Evolutionary conservation across 2,888 invertebrate species (phyloP).

Genomic region (Dione vanillae): DNA sequence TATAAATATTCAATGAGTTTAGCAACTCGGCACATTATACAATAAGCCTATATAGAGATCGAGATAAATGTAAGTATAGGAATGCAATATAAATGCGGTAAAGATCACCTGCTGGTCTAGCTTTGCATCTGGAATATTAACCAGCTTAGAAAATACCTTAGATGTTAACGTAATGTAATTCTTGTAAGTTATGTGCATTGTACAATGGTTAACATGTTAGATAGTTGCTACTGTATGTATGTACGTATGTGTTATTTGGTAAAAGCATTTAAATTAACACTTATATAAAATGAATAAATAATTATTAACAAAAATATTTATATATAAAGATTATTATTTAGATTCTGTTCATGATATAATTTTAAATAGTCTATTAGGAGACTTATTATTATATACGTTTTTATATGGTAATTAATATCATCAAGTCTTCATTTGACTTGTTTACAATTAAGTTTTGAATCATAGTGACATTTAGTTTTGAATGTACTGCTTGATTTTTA

Average conservation of each 20-base stretch:
- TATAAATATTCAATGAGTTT: slow-evolving; percentile 36
- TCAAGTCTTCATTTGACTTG: background rate
- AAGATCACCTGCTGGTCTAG: slow-evolving; percentile 59
- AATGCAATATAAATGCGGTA: slow-evolving; percentile 58
- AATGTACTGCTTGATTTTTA: background rate
- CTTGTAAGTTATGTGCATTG: slow-evolving; percentile 21
- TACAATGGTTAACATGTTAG: slow-evolving; percentile 5
- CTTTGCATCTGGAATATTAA: slow-evolving; percentile 42
- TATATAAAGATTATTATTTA: no score
- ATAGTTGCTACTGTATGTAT: background rate
- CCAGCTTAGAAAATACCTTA: slow-evolving; percentile 29
- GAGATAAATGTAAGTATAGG: slow-evolving; percentile 44
- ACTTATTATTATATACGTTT: background rate
- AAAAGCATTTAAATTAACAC: background rate
- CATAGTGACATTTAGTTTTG: background rate
- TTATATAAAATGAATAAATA: background rate
- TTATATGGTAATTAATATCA: background rate
- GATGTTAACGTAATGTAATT: slow-evolving; percentile 25
- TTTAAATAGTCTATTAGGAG: background rate
- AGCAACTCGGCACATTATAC: slow-evolving; percentile 31
- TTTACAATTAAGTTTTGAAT: background rate
- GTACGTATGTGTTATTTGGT: background rate
- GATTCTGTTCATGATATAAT: background rate
- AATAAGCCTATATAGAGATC: slow-evolving; percentile 29
- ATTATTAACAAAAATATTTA: no score